Evolutionary conservation across 2,797 vertebrate species (phyloP), one percentile per base, ranked within the genome.

Genomic region (Manis pentadactyla): DNA sequence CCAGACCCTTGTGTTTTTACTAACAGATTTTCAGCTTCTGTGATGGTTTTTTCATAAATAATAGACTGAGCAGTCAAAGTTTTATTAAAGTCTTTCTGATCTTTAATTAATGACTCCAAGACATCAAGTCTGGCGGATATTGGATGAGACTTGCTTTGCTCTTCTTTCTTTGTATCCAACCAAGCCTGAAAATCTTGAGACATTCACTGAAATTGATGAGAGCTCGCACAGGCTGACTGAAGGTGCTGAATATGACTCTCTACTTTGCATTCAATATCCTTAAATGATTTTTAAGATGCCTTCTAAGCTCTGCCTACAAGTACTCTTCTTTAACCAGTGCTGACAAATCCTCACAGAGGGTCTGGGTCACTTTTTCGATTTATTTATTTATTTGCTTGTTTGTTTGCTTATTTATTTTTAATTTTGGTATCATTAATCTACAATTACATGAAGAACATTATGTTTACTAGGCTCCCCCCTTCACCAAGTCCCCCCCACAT

Each of bases 131-230:
- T 99, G 91, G 99, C 98, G 11, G 99, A 99, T 94, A 99, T 93
- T 57, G 98, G 97, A 88, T 53, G 97, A 63, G 98, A 98, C 74
- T 98, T 98, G 21, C 96, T 98, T 95, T 99, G 99, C 34, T 99
- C 99, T 96, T 99, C 99, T 94, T 99, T 99, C 98, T 98, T 99
- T 97, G 99, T 98, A 59, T 99, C 98, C 64, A 99, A 97, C 99
- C 99, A 99, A 7, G 96, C 97, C 97, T 99, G 99, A 97, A 99
- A 99, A 97, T 99, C 99, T 98, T 99, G 99, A 59, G 99, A 99
- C 98, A 99, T 99, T 97, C 99, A 99, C 97, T 99, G 99, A 98
- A 99, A 99, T 95, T 99, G 99, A 98, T 99, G 99, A 93, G 99
- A 99, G 98, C 99, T 99, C 90, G 99, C 98, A 46, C 99, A 99